Evolutionary conservation across 2,797 vertebrate species (phyloP), one percentile per base, ranked within the genome.

Genomic region (Pangasius krempfi): DNA sequence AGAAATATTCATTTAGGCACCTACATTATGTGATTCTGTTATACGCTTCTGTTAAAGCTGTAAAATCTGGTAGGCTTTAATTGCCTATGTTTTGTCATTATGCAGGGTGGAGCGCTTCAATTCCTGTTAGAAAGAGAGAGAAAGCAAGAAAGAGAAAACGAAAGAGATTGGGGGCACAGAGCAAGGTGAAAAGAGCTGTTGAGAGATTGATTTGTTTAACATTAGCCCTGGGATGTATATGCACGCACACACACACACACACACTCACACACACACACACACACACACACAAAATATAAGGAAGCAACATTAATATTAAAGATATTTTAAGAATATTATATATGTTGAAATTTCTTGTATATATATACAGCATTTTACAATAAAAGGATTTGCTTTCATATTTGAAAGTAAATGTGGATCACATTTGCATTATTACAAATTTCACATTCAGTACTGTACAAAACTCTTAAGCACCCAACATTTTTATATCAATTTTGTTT

Each of bases 81-180:
- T 40, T 84, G 13, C 33, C 27, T 76, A 1, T 75, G 30, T 73
- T 72, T 68, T 37, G 13, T 73, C 47, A 66, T 40, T 79, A 50
- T 0, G 44, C 33, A 68, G 18, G 60, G 73, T 8, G 50, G 88
- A 80, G 64, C 33, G 4, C 54, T 80, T 66, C 33, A 18, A 25
- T 47, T 85, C n/a, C 13, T 52, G 75, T 52, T 52, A 40, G 47
- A 56, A 10, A 47, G 30, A 44, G 16, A 25, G 37, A 33, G 18
- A 78, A n/a, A 40, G 22, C 27, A 7, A 84, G 85, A 87, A 64
- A 62, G 44, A 89, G 70, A 80, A 47, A 87, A 50, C 30, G 86
- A 84, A 68, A 84, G 85, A 58, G 70, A 50, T n/a, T 25, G 40
- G 44, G 30, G 50, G 62, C 52, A 80, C 16, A 56, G 52, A 87